Conservation (phyloP, 2,797 vertebrate species). For the Trichosurus vulpecula region DNA sequence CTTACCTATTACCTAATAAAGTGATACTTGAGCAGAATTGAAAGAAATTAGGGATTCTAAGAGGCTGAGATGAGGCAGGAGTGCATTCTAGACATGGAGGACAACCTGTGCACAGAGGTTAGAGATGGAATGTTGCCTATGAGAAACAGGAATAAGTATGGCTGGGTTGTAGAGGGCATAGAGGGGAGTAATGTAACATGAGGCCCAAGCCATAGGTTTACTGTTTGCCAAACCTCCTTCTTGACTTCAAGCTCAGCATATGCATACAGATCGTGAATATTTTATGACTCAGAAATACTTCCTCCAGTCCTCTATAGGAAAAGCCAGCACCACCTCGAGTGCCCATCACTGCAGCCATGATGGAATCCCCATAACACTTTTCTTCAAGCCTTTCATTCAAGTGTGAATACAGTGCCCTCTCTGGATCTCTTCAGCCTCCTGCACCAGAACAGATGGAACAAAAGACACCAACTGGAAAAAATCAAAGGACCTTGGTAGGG, state of each 20-base stretch:
- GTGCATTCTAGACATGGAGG: not conserved
- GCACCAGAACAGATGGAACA: not conserved
- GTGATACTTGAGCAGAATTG: not conserved
- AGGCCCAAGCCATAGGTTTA: not conserved
- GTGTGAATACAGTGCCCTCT: not conserved
- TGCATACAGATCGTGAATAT: not conserved
- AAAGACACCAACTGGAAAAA: not conserved
- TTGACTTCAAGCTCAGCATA: not conserved
- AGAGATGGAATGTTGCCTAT: rapidly evolving
- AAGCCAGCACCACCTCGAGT: not conserved
- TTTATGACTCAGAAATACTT: not conserved
- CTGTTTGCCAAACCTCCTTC: not conserved
- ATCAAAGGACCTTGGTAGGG: not conserved
- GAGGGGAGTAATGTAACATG: not conserved
- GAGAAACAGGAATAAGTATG: not conserved
- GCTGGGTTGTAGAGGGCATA: not conserved
- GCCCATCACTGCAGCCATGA: not conserved
- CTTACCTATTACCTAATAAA: not conserved
- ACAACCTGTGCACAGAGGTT: not conserved
- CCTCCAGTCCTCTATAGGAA: not conserved
- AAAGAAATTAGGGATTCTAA: not conserved
- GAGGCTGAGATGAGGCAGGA: not conserved
- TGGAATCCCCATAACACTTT: not conserved
- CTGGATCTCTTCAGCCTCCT: not conserved
- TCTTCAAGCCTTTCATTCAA: no score